Conservation (phyloP, 1,140 invertebrate species). For the Ganaspis sp. region DNA sequence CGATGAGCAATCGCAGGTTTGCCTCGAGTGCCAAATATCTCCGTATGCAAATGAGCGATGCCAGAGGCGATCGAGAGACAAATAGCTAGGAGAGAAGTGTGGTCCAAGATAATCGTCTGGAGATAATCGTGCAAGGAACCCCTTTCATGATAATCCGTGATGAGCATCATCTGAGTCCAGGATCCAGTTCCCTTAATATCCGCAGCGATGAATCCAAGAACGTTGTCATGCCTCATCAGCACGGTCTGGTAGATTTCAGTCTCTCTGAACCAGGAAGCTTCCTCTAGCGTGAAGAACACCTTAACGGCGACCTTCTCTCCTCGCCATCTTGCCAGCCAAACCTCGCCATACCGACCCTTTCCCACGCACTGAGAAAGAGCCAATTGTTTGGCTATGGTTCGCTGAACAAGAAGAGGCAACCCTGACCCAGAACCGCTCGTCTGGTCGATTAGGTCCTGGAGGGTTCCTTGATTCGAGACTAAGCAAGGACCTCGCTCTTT, state of each 20-base stretch:
- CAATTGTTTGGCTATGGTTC: slow-evolving; percentile 96
- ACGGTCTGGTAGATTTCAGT: slow-evolving; percentile 95
- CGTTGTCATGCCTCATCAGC: slow-evolving; percentile 94
- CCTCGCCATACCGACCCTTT: slow-evolving; percentile 94
- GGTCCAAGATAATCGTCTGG: slow-evolving; percentile 84
- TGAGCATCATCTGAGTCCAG: slow-evolving; percentile 89
- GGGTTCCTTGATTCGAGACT: slow-evolving; percentile 76
- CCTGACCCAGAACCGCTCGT: slow-evolving; percentile 94
- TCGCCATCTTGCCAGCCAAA: slow-evolving; percentile 89
- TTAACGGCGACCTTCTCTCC: slow-evolving; percentile 94
- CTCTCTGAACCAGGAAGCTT: slow-evolving; percentile 93
- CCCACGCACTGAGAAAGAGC: slow-evolving; percentile 90
- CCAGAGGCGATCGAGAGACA: slow-evolving; percentile 88
- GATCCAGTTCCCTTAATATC: slow-evolving; percentile 85
- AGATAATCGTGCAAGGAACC: slow-evolving; percentile 95
- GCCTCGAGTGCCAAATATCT: slow-evolving; percentile 92
- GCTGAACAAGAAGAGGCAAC: slow-evolving; percentile 91
- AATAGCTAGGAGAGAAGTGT: slow-evolving; percentile 80
- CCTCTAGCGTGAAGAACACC: slow-evolving; percentile 90
- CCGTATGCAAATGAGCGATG: slow-evolving; percentile 92
- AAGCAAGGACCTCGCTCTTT: slow-evolving; percentile 75
- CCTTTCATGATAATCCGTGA: slow-evolving; percentile 93
- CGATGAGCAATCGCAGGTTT: slow-evolving; percentile 95
- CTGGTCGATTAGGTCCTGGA: slow-evolving; percentile 87
- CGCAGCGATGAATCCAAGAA: slow-evolving; percentile 92